Base-by-base conservation (phyloP, 2,888 invertebrate genomes). In the Xanthorhoe spadicearia region DNA sequence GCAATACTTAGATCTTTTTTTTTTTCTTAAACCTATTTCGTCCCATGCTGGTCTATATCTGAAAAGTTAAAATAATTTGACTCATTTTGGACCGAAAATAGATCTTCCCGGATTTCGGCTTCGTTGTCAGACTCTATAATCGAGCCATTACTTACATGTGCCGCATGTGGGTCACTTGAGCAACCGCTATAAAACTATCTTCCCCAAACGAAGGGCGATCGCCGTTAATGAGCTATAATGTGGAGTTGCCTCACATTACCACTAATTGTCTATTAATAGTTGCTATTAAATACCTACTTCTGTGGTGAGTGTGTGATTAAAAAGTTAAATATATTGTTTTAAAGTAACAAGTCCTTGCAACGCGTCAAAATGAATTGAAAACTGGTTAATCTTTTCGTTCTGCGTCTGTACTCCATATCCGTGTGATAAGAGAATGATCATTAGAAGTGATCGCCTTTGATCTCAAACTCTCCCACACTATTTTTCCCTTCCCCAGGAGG, bases 141-240 rank as follows among this genome's bases (percentile, higher is more conserved):
- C 17, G 48, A 13, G 48, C 48, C 32, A 48, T 48, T 48, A 57
- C 38, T 43, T 43, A 17, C 8, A 1, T n/a, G n/a, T n/a, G 17
- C n/a, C 23, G 18, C 15, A 56, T 56, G 10, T 46, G 61, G 57
- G 65, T 65, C 64, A 65, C 64, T 65, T 65, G 65, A 56, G 61
- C 61, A 66, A 66, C 62, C 55, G 50, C 63, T 56, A 61, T 58
- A 55, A 58, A 67, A 65, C 66, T 62, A 61, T 65, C 48, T 62
- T 68, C 65, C 63, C 58, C 23, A 60, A 65, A 62, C 61, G 49
- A 51, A 66, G 57, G 66, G 55, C 51, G 64, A 67, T 66, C 60
- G 60, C 58, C 62, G 28, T 50, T 68, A 68, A 70, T 68, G 69
- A 68, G 63, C 50, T 56, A 60, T 65, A 56, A 61, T 48, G 13